Evolutionary conservation across 2,797 vertebrate genomes (phyloP).

Genomic region (Propithecus deckenii): DNA sequence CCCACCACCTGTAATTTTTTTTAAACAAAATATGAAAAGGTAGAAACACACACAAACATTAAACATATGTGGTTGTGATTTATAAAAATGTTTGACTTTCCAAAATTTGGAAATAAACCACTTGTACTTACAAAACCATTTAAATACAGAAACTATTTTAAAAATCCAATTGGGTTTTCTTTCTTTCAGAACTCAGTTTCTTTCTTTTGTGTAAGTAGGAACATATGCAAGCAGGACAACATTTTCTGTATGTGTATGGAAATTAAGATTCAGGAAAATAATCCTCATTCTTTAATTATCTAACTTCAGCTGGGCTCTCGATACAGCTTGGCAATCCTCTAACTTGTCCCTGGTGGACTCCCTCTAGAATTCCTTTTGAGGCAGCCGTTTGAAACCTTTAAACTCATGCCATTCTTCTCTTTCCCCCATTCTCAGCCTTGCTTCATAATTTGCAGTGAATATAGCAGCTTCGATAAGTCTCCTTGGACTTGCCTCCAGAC

Average conservation of each 20-base stretch:
- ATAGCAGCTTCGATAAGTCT: neutral
- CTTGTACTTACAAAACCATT: conserved; percentile 74
- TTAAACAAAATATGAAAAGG: conserved; percentile 64
- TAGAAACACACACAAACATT: conserved; percentile 71
- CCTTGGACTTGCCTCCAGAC: neutral
- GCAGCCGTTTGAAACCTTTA: conserved; percentile 37
- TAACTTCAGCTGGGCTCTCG: conserved; percentile 24
- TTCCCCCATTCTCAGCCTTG: neutral
- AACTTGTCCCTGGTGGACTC: neutral
- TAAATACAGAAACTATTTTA: conserved; percentile 71
- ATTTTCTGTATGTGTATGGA: conserved; percentile 28
- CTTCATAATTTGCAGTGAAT: conserved; percentile 13
- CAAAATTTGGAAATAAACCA: conserved; percentile 74
- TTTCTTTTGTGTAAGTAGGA: conserved; percentile 40
- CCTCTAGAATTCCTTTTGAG: conserved; percentile 1
- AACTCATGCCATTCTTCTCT: neutral
- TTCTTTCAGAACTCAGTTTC: conserved; percentile 35
- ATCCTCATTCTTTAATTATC: conserved; percentile 54
- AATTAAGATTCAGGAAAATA: conserved; percentile 53
- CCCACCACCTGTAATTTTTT: conserved; percentile 58
- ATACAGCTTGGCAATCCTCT: neutral
- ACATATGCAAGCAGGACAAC: neutral
- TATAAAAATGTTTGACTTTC: conserved; percentile 62
- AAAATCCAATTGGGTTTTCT: neutral
- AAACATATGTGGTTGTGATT: conserved; percentile 33